Conservation (phyloP, 2,113 vertebrate genomes). For the Tragelaphus imberbis region DNA sequence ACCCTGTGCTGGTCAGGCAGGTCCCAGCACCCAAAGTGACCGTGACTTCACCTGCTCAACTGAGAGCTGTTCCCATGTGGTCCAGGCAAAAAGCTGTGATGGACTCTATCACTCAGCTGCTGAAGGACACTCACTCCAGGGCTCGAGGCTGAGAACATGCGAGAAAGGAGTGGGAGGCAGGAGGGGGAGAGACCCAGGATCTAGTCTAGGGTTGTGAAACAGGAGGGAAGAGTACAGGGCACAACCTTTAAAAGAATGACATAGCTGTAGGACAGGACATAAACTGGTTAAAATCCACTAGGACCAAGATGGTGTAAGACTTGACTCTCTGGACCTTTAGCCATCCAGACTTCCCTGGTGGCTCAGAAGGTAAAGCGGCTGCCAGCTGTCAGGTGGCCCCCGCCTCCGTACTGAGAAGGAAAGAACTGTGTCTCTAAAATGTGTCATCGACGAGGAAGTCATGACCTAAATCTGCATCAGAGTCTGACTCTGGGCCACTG, state of each 20-base stretch:
- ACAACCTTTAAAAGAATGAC: too few species aligned
- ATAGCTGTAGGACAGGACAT: too few species aligned
- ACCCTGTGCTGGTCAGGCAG: neutral
- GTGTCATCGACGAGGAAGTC: neutral
- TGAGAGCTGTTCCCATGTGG: accelerated
- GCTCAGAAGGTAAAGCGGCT: too few species aligned
- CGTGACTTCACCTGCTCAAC: neutral
- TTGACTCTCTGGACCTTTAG: too few species aligned
- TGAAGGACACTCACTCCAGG: accelerated
- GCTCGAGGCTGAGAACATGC: accelerated
- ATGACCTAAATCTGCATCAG: neutral
- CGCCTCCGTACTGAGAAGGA: neutral
- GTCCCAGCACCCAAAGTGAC: neutral
- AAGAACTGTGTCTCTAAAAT: neutral
- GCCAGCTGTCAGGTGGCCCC: neutral
- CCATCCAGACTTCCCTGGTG: too few species aligned
- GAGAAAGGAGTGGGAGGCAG: too few species aligned
- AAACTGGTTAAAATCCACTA: too few species aligned
- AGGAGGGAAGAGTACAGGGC: too few species aligned
- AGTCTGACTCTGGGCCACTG: neutral
- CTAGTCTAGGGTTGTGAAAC: neutral
- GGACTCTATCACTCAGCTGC: neutral
- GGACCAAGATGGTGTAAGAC: too few species aligned
- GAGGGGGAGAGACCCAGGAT: accelerated
- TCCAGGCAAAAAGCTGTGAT: neutral